phyloP scores from a whole-genome alignment of 2,888 invertebrate genomes.

The Loripinus fragilis region DNA sequence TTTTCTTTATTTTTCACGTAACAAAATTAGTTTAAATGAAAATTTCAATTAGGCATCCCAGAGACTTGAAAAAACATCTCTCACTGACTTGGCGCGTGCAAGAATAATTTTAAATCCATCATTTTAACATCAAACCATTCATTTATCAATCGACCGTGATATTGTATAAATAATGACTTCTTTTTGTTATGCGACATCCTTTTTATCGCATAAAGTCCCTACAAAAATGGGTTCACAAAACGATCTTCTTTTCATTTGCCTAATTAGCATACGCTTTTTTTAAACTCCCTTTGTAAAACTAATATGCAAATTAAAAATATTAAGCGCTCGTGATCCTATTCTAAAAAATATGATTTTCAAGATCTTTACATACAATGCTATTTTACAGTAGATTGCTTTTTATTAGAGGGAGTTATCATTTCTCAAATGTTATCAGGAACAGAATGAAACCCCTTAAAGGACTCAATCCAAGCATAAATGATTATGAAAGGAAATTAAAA shows the following conservation, averaged over 20 bases:
- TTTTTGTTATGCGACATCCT: slow-evolving; percentile 8
- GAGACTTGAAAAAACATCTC: slow-evolving; percentile 5
- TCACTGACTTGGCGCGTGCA: slow-evolving; percentile 5
- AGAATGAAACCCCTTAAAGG: background rate
- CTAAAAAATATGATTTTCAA: slow-evolving; percentile 2
- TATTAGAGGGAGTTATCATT: slow-evolving; percentile 10
- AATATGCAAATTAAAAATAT: slow-evolving; percentile 14
- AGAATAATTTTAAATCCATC: slow-evolving; percentile 11
- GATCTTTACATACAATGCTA: slow-evolving; percentile 9
- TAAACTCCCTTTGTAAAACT: slow-evolving; percentile 6
- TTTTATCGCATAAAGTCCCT: background rate
- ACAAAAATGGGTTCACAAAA: background rate
- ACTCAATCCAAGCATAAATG: background rate
- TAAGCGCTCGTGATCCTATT: slow-evolving; percentile 3
- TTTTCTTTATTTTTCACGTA: slow-evolving; percentile 8
- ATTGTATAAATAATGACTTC: slow-evolving; percentile 18
- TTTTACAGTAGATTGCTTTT: slow-evolving; percentile 12
- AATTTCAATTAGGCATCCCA: slow-evolving; percentile 3
- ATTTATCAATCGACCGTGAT: slow-evolving; percentile 16
- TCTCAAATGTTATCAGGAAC: background rate
- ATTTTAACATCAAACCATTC: slow-evolving; percentile 11
- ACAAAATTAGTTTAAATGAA: slow-evolving; percentile 15
- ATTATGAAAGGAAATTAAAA: too few species aligned
- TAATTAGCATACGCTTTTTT: slow-evolving; percentile 14
- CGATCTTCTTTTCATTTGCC: background rate